Evolutionary conservation across 2,113 vertebrate genomes (phyloP).

Genomic region (Poecilia latipinna): DNA sequence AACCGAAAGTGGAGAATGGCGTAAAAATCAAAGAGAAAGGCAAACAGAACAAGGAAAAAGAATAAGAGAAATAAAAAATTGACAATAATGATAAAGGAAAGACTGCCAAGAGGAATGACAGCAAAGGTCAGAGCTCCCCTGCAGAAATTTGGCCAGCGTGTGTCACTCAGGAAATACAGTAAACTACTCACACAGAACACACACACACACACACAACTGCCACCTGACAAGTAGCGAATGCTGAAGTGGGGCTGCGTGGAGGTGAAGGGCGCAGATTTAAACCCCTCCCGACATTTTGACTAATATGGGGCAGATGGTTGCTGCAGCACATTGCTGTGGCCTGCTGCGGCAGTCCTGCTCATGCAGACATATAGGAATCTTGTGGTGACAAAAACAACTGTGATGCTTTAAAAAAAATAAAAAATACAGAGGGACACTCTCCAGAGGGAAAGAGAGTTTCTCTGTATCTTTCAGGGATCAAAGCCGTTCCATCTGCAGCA

Average conservation of each 20-base stretch:
- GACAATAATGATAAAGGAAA: slow-evolving; percentile 39
- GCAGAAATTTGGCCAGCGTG: slow-evolving; percentile 35
- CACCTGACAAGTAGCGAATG: slow-evolving; percentile 25
- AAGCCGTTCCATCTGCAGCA: slow-evolving; percentile 42
- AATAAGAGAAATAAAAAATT: slow-evolving; percentile 4
- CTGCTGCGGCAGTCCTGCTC: slow-evolving; percentile 49
- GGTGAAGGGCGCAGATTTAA: slow-evolving; percentile 58
- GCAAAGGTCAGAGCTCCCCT: slow-evolving; percentile 65
- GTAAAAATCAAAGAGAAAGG: slow-evolving; percentile 13
- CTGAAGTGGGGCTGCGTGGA: slow-evolving; percentile 22
- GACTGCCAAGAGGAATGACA: slow-evolving; percentile 60
- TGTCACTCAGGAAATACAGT: slow-evolving; percentile 59
- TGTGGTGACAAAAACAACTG: slow-evolving; percentile 53
- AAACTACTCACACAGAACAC: slow-evolving; percentile 3
- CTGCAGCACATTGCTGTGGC: slow-evolving; percentile 49
- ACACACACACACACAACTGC: slow-evolving; percentile 7
- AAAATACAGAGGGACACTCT: slow-evolving; percentile 1
- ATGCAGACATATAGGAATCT: slow-evolving; percentile 41
- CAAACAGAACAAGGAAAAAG: slow-evolving; percentile 12
- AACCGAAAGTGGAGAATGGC: slow-evolving; percentile 1
- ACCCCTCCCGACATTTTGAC: slow-evolving; percentile 63
- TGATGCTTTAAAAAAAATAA: slow-evolving; percentile 40
- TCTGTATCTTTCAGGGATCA: slow-evolving; percentile 20
- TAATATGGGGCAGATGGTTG: slow-evolving; percentile 64
- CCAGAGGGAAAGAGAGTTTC: slow-evolving; percentile 24